Evolutionary conservation across 2,888 invertebrate genomes (phyloP), one percentile per base, ranked within the genome.

Genomic region (Lepas anatifera): DNA sequence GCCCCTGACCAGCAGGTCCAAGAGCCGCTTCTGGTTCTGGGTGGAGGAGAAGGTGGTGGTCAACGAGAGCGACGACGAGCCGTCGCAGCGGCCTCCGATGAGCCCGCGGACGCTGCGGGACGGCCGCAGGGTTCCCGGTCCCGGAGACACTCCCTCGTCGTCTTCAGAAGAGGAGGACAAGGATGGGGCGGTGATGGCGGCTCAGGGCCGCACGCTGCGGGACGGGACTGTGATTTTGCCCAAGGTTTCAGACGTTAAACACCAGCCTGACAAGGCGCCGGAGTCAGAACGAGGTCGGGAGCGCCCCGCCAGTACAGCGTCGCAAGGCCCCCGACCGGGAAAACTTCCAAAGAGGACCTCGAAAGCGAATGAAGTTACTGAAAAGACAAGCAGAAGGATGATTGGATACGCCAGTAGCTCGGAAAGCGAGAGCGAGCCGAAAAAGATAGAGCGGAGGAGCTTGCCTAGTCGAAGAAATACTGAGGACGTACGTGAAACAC

Each of bases 11-110:
- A 41, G 66, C 66, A 37, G 66, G 25, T 66, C 66, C 16, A 37
- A 27, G 25, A 66, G 66, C 41, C n/a, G 27, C 25, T 66, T 66
- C 66, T 66, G 66, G 66, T 66, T 39, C 66, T 66, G 66, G 66
- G 39, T 66, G 66, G 66, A 66, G 41, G 66, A 66, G 41, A 22
- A 32, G 25, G 58, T 58, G 35, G 25, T 35, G 32, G 32, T 29
- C 32, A 58, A 35, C 22, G 58, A 58, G 13, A n/a, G n/a, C n/a
- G 58, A 35, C 22, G 58, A 58, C 35, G 58, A 58, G 58, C 58
- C 58, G 32, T 10, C 3, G 41, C 11, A 10, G 41, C 32, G 22
- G 58, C 18, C 25, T 32, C 7, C 58, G 22, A 8, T 22, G 25
- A 58, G 58, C 35, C 35, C 58, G 32, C 58, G 58, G 32, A 58